These are phyloP conservation scores for Pteruthius melanotis DNA, from an alignment of 2,113 vertebrate species.

Conservation along the genomic window DNA sequence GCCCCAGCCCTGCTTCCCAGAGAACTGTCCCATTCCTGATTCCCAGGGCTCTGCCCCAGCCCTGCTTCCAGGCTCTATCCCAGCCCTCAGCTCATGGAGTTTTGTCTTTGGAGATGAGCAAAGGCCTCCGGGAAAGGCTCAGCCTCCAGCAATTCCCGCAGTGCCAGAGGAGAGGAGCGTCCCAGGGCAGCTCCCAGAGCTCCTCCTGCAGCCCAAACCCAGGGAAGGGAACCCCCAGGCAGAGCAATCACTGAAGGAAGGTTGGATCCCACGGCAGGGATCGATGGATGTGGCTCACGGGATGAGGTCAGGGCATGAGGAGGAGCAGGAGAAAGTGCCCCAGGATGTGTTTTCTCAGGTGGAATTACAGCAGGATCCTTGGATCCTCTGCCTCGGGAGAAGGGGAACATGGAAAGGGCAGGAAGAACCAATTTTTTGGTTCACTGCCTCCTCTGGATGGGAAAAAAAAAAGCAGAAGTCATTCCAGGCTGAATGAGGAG, in stretches of 20 bases:
- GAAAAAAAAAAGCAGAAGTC: background rate
- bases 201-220: background rate
- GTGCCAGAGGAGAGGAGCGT: background rate
- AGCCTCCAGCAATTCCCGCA: fast-evolving
- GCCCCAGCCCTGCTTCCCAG: background rate
- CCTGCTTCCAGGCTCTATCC: background rate
- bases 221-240: background rate
- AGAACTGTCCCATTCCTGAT: no score
- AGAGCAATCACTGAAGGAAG: no score
- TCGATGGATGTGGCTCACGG: fast-evolving
- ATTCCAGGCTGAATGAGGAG: background rate
- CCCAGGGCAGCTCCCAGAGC: background rate
- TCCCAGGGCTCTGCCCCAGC: background rate
- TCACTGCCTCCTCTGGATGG: background rate
- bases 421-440: background rate
- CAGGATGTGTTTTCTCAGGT: background rate
- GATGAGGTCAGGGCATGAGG: background rate
- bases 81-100: fast-evolving
- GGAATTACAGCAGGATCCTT: background rate
- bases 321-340: background rate
- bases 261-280: background rate
- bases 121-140: background rate
- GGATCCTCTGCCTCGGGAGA: background rate
- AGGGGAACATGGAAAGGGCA: background rate
- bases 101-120: background rate